These are phyloP conservation scores for Falcaria lacertinaria DNA, from an alignment of 2,888 invertebrate species.

Conservation along the genomic window DNA sequence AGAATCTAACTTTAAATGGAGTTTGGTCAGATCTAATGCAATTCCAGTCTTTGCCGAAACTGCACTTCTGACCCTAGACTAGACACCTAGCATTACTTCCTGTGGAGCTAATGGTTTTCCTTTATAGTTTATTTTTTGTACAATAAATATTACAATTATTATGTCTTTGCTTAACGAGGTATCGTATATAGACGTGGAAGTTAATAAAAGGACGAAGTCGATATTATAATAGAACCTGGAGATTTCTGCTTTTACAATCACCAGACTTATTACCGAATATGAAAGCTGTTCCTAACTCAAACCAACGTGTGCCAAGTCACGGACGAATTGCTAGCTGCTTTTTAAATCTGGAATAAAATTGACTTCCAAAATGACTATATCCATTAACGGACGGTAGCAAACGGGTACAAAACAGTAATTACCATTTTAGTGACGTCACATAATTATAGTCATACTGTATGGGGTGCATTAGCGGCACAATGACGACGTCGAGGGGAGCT, in stretches of 20 bases:
- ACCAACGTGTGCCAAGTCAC: conserved; percentile 6
- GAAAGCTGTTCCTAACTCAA: not conserved
- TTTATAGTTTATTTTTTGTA: too few species aligned
- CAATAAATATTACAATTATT: too few species aligned
- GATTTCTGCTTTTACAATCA: too few species aligned
- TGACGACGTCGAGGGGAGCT: conserved; percentile 30
- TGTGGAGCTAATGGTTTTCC: too few species aligned
- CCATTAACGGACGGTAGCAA: conserved; percentile 49
- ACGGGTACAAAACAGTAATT: conserved; percentile 67
- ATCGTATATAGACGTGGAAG: too few species aligned
- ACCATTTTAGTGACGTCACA: conserved; percentile 65
- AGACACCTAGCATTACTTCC: too few species aligned
- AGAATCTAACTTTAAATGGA: conserved; percentile 21
- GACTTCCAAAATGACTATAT: conserved; percentile 40
- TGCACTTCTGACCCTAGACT: conserved; percentile 3
- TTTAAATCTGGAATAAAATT: not conserved
- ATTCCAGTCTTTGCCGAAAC: conserved; percentile 15
- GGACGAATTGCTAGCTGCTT: not conserved
- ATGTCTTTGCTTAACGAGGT: too few species aligned
- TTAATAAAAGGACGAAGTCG: too few species aligned
- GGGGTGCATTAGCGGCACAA: conserved; percentile 66
- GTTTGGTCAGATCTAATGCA: conserved; percentile 20
- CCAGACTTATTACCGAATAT: too few species aligned
- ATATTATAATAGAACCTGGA: too few species aligned
- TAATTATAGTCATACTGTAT: conserved; percentile 58